phyloP scores from a whole-genome alignment of 2,888 invertebrate species.

The Cryptocephalus primarius region DNA sequence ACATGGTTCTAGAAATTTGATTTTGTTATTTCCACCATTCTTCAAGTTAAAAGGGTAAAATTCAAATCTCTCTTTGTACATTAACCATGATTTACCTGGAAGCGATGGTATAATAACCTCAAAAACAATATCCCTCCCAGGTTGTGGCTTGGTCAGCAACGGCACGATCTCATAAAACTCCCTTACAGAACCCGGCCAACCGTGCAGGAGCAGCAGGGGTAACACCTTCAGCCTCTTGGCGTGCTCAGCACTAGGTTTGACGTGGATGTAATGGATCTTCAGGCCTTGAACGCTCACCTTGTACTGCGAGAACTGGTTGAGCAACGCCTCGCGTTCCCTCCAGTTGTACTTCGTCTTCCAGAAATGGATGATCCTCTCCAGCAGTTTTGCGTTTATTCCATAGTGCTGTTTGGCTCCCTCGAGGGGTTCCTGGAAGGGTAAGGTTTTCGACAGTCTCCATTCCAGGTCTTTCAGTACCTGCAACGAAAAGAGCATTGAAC shows the following conservation, averaged over 20 bases:
- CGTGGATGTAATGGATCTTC: slow-evolving; percentile 44
- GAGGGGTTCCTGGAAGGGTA: slow-evolving; percentile 40
- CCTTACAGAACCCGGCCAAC: slow-evolving; percentile 83
- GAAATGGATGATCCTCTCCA: slow-evolving; percentile 57
- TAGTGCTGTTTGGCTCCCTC: slow-evolving; percentile 64
- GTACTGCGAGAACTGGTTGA: slow-evolving; percentile 60
- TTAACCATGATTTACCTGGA: slow-evolving; percentile 32
- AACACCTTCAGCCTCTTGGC: slow-evolving; percentile 37
- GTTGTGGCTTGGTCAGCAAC: slow-evolving; percentile 44
- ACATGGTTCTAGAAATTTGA: no score
- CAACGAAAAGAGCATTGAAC: slow-evolving; percentile 43
- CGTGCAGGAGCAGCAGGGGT: slow-evolving; percentile 67
- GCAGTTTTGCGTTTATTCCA: slow-evolving; percentile 64
- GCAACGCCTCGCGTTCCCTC: slow-evolving; percentile 49
- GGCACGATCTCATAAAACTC: slow-evolving; percentile 75
- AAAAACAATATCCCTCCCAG: slow-evolving; percentile 46
- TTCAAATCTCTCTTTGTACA: no score
- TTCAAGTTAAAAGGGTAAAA: no score
- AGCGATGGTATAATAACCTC: slow-evolving; percentile 50
- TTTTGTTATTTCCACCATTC: no score
- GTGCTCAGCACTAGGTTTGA: slow-evolving; percentile 40
- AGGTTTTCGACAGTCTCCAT: slow-evolving; percentile 42
- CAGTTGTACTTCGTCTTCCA: slow-evolving; percentile 68
- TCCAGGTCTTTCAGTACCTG: slow-evolving; percentile 44
- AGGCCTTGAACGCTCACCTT: slow-evolving; percentile 60